Evolutionary conservation across 2,888 invertebrate genomes (phyloP).

Genomic region (Parelbella ahira): DNA sequence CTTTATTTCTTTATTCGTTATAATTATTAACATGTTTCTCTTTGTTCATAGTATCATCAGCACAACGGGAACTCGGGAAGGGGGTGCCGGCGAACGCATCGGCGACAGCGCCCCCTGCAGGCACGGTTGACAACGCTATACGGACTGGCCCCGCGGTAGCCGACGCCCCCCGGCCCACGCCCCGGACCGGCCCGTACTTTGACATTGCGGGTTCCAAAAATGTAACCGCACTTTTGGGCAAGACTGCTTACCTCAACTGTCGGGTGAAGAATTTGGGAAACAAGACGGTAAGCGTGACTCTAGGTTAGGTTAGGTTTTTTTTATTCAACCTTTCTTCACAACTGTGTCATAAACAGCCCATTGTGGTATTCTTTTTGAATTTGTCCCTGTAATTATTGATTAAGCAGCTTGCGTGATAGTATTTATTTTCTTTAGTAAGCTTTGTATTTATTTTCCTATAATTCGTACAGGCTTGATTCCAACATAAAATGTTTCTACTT

Average conservation of each 20-base stretch:
- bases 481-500: no score
- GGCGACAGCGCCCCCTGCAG: constrained; percentile 68
- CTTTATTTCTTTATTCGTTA: no score
- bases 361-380: no score
- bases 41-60: constrained; percentile 61
- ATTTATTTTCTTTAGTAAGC: no score
- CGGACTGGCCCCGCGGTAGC: constrained; percentile 51
- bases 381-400: no score
- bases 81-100: constrained; percentile 56
- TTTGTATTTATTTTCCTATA: no score
- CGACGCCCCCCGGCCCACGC: constrained; percentile 66
- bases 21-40: not conserved
- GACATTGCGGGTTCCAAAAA: constrained; percentile 87
- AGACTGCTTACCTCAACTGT: constrained; percentile 94
- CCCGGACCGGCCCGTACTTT: constrained; percentile 86
- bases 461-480: no score
- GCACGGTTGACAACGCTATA: constrained; percentile 77
- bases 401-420: no score
- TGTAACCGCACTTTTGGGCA: constrained; percentile 90
- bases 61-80: constrained; percentile 72
- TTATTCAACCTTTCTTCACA: no score
- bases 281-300: constrained; percentile 94
- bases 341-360: no score
- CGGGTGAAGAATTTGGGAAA: constrained; percentile 94
- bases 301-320: no score